phyloP scores from a whole-genome alignment of 2,797 vertebrate species.

The Gephyroberyx darwinii region DNA sequence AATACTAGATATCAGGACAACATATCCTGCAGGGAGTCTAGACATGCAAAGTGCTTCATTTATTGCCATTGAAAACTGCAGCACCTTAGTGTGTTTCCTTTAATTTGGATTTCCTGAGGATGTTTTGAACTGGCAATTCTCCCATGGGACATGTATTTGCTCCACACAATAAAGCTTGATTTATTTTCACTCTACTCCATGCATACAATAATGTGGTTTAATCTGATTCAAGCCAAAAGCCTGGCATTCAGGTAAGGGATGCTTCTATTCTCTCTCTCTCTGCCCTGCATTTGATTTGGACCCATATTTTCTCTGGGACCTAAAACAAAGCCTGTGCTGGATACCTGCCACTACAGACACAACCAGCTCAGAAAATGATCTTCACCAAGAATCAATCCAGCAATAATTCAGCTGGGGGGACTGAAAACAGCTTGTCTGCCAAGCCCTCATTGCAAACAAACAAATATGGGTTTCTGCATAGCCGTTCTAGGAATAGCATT shows the following conservation, averaged over 20 bases:
- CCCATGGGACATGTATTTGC: conserved; percentile 60
- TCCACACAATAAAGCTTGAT: conserved; percentile 69
- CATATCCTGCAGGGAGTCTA: conserved; percentile 36
- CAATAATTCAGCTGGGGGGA: conserved; percentile 69
- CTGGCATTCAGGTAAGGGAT: conserved; percentile 69
- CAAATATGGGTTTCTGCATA: conserved; percentile 54
- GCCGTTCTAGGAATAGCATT: conserved; percentile 16
- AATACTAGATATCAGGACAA: conserved; percentile 56
- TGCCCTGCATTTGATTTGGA: conserved; percentile 66
- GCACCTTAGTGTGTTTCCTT: conserved; percentile 46
- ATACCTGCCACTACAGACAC: conserved; percentile 73
- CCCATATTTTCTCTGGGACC: conserved; percentile 70
- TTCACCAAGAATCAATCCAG: conserved; percentile 70
- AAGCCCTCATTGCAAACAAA: conserved; percentile 67
- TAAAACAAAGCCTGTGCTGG: conserved; percentile 77
- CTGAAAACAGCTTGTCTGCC: conserved; percentile 62
- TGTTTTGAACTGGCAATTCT: conserved; percentile 56
- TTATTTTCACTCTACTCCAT: conserved; percentile 67
- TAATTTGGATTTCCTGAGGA: conserved; percentile 61
- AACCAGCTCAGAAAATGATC: conserved; percentile 77
- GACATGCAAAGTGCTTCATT: conserved; percentile 33
- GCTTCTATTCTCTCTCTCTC: conserved; percentile 70
- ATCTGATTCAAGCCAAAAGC: conserved; percentile 64
- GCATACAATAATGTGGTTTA: conserved; percentile 60
- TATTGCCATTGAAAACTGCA: conserved; percentile 50